Base-by-base conservation (phyloP, 1,140 invertebrate genomes). In the Caerostris darwini region DNA sequence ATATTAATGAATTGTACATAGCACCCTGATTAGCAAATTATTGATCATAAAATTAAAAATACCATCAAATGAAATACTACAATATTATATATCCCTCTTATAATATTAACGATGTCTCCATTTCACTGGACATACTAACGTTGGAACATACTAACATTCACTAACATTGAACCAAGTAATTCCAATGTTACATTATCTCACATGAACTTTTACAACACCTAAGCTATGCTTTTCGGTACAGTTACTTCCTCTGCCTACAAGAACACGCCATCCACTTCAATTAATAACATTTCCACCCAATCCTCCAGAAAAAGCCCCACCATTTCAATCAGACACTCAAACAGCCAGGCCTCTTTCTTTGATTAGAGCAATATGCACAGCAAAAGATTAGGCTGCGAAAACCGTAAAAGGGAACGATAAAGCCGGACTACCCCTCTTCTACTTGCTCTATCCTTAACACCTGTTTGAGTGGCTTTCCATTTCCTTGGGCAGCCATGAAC, bases 381-480 rank as follows among this genome's bases (percentile, higher is more conserved):
- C 82, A 77, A 77, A 77, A 19, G 71, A 77, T 77, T 77, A 77
- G 34, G 54, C 58, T 85, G 19, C 82, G 54, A 19, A 34, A 85
- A 85, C 82, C 82, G 57, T 85, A 85, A 85, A 85, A 85, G 54
- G 82, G 53, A 12, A 34, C 50, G 54, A 85, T 85, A 85, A 85
- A 85, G n/a, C 82, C 58, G 54, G 57, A 81, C 34, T 10, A 81
- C 50, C 61, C 59, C 71, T 81, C n/a, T 81, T 57, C 54, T 58
- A 19, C 82, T 19, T 57, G 17, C 54, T 50, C 82, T 17, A 50
- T 59, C 57, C 19, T 8, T 57, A 85, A 56, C 82, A 85, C 82
- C 82, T 85, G 82, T 85, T 85, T 58, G 82, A 85, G 17, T 54
- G 12, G 54, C 58, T 85, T 57, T 85, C 82, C 82, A 85, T 85